Evolutionary conservation across 2,797 vertebrate species (phyloP).

Genomic region (Stomatorhinus walkeri): DNA sequence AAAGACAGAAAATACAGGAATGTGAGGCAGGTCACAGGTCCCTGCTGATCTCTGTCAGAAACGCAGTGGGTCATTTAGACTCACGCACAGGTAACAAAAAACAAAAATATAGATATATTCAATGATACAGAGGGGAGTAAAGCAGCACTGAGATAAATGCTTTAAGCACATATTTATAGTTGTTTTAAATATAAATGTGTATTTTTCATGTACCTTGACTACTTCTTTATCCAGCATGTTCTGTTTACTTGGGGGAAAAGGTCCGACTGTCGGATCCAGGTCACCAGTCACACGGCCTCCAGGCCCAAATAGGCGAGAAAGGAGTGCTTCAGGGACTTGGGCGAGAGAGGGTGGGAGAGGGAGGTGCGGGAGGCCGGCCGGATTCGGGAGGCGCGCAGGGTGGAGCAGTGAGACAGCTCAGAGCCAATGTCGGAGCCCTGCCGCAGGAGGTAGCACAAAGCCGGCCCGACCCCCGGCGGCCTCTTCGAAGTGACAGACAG

Average conservation of each 20-base stretch:
- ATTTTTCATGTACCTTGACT: constrained; percentile 54
- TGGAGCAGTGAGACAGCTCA: constrained; percentile 57
- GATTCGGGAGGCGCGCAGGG: constrained; percentile 75
- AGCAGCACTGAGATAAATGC: constrained; percentile 96
- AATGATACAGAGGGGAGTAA: constrained; percentile 69
- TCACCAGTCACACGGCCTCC: constrained; percentile 53
- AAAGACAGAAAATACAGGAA: constrained; percentile 61
- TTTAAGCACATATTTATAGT: constrained; percentile 76
- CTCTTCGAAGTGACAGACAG: constrained; percentile 73
- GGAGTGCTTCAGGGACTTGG: constrained; percentile 92
- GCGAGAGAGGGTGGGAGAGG: constrained; percentile 20
- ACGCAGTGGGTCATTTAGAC: constrained; percentile 60
- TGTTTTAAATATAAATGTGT: constrained; percentile 68
- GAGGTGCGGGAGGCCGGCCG: constrained; percentile 55
- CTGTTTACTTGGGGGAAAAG: constrained; percentile 67
- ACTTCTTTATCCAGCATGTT: constrained; percentile 69
- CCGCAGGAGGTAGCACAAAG: constrained; percentile 64
- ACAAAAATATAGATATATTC: constrained; percentile 47
- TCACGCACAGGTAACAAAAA: constrained; percentile 41
- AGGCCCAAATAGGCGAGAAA: constrained; percentile 97
- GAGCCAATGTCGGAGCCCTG: constrained; percentile 78
- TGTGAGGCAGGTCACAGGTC: constrained; percentile 46
- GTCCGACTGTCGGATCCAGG: constrained; percentile 43
- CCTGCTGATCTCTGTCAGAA: constrained; percentile 38
- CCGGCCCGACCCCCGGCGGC: constrained; percentile 37